Conservation (phyloP, 2,888 invertebrate species). For the Tortricodes alternella region DNA sequence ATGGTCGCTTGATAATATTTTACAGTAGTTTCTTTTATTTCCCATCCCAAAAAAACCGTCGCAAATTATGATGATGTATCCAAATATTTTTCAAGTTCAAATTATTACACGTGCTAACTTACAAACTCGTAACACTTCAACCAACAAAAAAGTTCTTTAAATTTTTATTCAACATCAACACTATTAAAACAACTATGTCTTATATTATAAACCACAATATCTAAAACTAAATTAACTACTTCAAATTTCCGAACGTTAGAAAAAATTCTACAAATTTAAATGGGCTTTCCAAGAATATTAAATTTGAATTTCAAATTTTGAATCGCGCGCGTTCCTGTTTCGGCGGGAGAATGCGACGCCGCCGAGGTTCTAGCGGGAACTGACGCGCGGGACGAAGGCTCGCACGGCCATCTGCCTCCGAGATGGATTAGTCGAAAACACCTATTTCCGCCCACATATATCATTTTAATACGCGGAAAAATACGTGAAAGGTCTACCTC, state of each 20-base stretch:
- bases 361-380: conserved; percentile 15
- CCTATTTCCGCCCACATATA: conserved; percentile 41
- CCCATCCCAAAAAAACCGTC: no score
- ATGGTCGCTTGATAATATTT: no score
- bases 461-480: conserved; percentile 24
- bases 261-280: conserved; percentile 25
- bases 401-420: conserved; percentile 44
- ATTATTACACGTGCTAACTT: not conserved
- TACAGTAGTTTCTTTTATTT: no score
- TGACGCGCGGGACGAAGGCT: conserved; percentile 15
- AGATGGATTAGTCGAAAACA: conserved; percentile 57
- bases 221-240: conserved; percentile 18
- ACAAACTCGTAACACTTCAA: conserved; percentile 8
- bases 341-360: conserved; percentile 10
- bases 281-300: not conserved
- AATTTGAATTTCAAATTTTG: not conserved
- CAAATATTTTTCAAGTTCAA: not conserved
- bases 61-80: not conserved
- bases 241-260: conserved; percentile 20
- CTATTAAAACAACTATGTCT: conserved; percentile 38
- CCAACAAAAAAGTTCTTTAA: conserved; percentile 20
- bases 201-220: conserved; percentile 32
- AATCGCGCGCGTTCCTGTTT: not conserved
- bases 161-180: conserved; percentile 34
- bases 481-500: conserved; percentile 3